These are phyloP conservation scores for Acestrorhynchus altus DNA, from an alignment of 2,797 vertebrate species.

Conservation along the genomic window DNA sequence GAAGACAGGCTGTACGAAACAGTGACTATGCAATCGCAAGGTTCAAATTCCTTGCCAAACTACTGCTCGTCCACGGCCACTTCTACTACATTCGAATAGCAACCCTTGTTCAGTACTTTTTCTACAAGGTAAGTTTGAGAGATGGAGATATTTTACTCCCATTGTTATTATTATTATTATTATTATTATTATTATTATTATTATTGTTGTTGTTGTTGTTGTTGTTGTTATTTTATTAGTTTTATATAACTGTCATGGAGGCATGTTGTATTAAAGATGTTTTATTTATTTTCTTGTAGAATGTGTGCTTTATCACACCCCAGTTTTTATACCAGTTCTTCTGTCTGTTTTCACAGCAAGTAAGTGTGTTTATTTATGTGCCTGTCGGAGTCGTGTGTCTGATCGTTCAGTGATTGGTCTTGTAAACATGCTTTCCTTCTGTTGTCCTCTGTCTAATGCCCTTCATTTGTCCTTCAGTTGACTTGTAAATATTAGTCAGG, in stretches of 20 bases:
- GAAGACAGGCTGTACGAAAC: conserved; percentile 97
- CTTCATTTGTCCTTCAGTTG: not conserved
- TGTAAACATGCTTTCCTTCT: conserved; percentile 32
- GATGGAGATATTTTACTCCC: not conserved
- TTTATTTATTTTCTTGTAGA: conserved; percentile 84
- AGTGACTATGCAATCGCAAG: conserved; percentile 99
- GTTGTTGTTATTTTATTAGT: not conserved
- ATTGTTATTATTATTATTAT: not conserved
- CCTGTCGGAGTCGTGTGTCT: not conserved
- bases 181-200: no score
- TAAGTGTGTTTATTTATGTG: conserved; percentile 78
- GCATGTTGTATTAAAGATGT: conserved; percentile 53
- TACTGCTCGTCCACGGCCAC: conserved; percentile 98
- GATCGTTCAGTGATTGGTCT: not conserved
- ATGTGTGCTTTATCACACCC: conserved; percentile 99
- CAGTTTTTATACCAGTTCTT: conserved; percentile 99
- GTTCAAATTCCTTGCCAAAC: conserved; percentile 95
- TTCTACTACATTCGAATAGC: conserved; percentile 99
- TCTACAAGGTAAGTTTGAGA: conserved; percentile 91
- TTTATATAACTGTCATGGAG: conserved; percentile 40
- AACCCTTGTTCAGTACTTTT: conserved; percentile 99
- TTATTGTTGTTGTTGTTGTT: not conserved
- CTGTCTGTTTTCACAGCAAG: conserved; percentile 99
- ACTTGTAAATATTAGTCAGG: no score
- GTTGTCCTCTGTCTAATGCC: conserved; percentile 24